Evolutionary conservation across 2,113 vertebrate species (phyloP).

Genomic region (Malurus cyaneus): DNA sequence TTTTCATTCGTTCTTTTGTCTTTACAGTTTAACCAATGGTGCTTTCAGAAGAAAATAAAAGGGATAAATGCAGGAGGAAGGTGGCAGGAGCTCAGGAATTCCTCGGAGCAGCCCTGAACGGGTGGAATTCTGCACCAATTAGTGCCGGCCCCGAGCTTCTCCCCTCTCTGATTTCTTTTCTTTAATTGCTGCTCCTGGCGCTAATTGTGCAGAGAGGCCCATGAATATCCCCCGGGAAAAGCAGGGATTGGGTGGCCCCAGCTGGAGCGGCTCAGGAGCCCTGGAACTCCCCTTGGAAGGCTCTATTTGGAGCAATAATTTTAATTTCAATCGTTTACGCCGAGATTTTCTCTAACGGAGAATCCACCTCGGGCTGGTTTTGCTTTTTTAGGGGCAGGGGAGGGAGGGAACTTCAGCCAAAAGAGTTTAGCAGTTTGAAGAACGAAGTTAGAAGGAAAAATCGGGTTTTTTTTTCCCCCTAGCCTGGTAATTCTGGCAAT

Average conservation of each 20-base stretch:
- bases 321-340: slow-evolving; percentile 13
- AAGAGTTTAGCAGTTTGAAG: background rate
- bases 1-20: background rate
- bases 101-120: background rate
- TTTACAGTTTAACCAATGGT: background rate
- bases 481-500: background rate
- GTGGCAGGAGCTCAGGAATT: background rate
- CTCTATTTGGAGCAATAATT: slow-evolving; percentile 11
- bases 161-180: background rate
- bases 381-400: background rate
- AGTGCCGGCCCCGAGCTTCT: background rate
- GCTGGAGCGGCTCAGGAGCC: background rate
- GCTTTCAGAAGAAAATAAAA: background rate
- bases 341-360: background rate
- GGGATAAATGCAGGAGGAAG: background rate
- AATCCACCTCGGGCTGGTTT: background rate
- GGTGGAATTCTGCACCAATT: background rate
- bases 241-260: background rate
- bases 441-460: background rate
- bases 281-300: background rate
- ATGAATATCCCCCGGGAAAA: slow-evolving; percentile 14
- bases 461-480: background rate
- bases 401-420: background rate
- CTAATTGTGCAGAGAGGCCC: background rate
- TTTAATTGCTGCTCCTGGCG: slow-evolving; percentile 36